Evolutionary conservation across 2,113 vertebrate genomes (phyloP).

Genomic region (Myotis davidii): DNA sequence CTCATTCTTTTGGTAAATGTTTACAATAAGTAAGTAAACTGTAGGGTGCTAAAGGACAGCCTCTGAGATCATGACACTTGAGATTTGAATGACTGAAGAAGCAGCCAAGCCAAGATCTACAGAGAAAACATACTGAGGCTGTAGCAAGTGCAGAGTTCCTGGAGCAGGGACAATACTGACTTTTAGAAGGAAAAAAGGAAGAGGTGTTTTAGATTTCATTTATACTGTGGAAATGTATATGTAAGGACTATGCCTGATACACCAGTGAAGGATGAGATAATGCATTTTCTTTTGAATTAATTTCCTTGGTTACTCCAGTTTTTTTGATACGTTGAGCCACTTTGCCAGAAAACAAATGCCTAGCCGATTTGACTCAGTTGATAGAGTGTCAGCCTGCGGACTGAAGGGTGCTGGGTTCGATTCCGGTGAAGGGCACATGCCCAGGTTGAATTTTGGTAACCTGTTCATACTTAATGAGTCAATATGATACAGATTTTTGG

Average conservation of each 20-base stretch:
- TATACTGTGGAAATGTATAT: background rate
- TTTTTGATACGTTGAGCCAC: background rate
- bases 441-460: too few relatives aligned
- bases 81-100: background rate
- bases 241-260: background rate
- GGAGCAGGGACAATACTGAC: background rate
- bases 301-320: constrained; percentile 22
- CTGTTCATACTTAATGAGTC: too few relatives aligned
- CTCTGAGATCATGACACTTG: background rate
- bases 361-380: too few relatives aligned
- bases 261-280: background rate
- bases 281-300: background rate
- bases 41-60: background rate
- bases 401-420: too few relatives aligned
- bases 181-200: background rate
- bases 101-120: background rate
- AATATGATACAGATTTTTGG: too few relatives aligned
- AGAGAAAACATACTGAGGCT: background rate
- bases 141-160: background rate
- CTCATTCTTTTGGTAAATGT: background rate
- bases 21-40: background rate
- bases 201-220: background rate
- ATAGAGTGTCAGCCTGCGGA: too few relatives aligned
- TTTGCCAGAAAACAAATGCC: background rate
- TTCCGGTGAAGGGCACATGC: too few relatives aligned